Evolutionary conservation across 2,113 vertebrate species (phyloP), one percentile per base, ranked within the genome.

Genomic region (Tragulus kanchil): DNA sequence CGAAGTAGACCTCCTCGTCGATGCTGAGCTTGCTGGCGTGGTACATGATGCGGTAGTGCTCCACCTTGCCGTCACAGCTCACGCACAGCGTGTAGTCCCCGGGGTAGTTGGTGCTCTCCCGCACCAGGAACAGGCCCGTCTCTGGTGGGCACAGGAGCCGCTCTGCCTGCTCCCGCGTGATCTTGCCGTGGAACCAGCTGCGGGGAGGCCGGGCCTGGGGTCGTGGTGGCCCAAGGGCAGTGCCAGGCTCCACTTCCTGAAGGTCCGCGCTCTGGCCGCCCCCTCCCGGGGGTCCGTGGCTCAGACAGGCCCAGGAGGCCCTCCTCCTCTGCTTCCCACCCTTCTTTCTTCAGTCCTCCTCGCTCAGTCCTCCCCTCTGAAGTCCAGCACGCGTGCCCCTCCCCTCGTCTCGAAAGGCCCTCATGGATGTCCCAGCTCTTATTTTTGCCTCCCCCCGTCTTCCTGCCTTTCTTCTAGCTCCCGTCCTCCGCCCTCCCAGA

Each of bases 131-230:
- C 58, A 99, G 98, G 62, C 99, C 99, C 0, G 98, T 99, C 98
- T 99, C 99, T 0, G 99, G 99, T 0, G 99, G 99, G 98, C 98
- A 97, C 13, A 99, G 99, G 89, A 99, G 98, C 85, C 95, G 69
- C 98, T 99, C 99, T 0, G 99, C 99, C 97, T 99, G 99, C n/a
- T 99, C 99, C 67, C 99, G 99, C 0, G 99, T 99, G 98, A 99
- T 99, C 99, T 99, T 99, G 94, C 99, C 99, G 0, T 99, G 99
- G 97, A 99, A 99, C 99, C 99, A 99, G 96, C 99, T 99, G 97
- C 2, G 1, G 90, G 8, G 26, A 1, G 48, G 54, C 11, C 48
- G 28, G 84, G 69, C 62, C 52, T 36, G 26, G 69, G 26, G 69
- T 97, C 91, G 85, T 0, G 3, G 79, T 3, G 31, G 89, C 71